Conservation (phyloP, 92 coral and sea anemone genomes). For the Palythoa heliodiscus region DNA sequence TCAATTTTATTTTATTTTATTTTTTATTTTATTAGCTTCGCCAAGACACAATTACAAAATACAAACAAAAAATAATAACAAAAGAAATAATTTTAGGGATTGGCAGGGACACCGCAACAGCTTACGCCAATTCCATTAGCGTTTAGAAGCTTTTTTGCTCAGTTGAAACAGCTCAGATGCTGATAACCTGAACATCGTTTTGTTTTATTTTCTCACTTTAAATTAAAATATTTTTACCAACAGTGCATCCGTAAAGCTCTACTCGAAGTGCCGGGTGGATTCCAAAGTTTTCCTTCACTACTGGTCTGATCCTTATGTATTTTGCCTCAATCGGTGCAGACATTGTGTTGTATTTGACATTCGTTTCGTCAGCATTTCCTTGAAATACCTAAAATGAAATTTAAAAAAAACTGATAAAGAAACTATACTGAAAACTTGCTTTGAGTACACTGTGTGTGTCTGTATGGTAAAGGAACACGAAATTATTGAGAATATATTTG, state of each 20-base stretch:
- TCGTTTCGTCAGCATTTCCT: slow-evolving; percentile 50
- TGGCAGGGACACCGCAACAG: too few species aligned
- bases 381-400: slow-evolving; percentile 46
- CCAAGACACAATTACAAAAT: too few species aligned
- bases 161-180: neutral
- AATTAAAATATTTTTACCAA: slow-evolving; percentile 41
- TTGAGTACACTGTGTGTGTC: neutral
- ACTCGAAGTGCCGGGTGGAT: slow-evolving; percentile 53
- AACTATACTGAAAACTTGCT: neutral
- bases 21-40: too few species aligned
- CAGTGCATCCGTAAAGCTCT: slow-evolving; percentile 68
- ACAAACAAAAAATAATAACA: too few species aligned
- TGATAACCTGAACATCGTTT: neutral
- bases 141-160: neutral
- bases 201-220: neutral
- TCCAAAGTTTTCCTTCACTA: slow-evolving; percentile 30
- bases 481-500: neutral
- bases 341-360: slow-evolving; percentile 50
- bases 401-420: neutral
- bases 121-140: too few species aligned
- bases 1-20: too few species aligned
- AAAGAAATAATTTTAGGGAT: too few species aligned
- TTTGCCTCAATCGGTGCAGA: slow-evolving; percentile 57
- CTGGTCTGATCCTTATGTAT: slow-evolving; percentile 59
- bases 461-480: neutral